These are phyloP conservation scores for Morus bassanus DNA, from an alignment of 2,797 vertebrate genomes.

Conservation along the genomic window DNA sequence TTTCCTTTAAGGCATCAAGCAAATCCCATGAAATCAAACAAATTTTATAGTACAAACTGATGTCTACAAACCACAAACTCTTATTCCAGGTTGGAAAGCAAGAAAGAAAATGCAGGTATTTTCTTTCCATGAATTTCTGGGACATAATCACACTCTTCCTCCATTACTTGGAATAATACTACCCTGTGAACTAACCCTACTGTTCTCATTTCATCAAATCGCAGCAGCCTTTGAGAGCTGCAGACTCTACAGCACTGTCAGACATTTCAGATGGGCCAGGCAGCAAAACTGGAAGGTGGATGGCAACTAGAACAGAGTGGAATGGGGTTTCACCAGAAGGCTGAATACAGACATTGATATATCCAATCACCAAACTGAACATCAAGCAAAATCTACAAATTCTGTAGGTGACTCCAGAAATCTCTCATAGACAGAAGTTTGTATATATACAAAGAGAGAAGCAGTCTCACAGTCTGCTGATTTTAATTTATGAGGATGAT, in stretches of 20 bases:
- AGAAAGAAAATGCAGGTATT: not conserved
- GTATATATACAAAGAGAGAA: not conserved
- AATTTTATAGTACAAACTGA: not conserved
- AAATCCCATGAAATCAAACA: not conserved
- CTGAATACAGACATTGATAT: not conserved
- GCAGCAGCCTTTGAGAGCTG: not conserved
- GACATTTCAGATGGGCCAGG: not conserved
- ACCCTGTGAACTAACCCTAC: not conserved
- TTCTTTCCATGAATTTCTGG: not conserved
- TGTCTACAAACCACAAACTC: not conserved
- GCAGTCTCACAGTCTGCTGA: not conserved
- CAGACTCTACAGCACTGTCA: not conserved
- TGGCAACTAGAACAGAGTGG: not conserved
- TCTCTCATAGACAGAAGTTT: not conserved
- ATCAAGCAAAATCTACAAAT: not conserved
- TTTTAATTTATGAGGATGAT: not conserved
- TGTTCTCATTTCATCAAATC: not conserved
- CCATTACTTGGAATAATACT: not conserved
- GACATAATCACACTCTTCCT: not conserved
- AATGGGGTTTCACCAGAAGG: not conserved
- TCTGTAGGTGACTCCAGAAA: not conserved
- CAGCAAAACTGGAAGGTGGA: not conserved
- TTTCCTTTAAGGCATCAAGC: not conserved
- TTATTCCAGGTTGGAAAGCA: not conserved
- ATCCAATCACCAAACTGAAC: not conserved